These are phyloP conservation scores for Crypturellus undulatus DNA, from an alignment of 2,113 vertebrate species.

Conservation along the genomic window DNA sequence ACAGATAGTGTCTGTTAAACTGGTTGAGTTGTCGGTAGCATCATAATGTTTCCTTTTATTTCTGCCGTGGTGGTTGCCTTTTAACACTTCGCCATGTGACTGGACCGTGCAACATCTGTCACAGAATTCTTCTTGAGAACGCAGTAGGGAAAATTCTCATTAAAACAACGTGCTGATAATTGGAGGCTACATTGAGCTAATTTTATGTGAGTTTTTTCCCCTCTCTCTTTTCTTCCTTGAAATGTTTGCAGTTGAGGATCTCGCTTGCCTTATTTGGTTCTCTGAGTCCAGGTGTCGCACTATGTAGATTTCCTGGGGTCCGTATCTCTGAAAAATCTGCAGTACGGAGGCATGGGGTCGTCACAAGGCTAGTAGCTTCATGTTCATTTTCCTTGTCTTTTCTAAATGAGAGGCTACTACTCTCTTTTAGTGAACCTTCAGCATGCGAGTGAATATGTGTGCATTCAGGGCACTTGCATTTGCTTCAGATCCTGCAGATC, in stretches of 20 bases:
- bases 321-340: slow-evolving; percentile 12
- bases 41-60: slow-evolving; percentile 46
- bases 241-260: background rate
- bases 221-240: background rate
- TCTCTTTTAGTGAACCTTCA: background rate
- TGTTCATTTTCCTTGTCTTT: background rate
- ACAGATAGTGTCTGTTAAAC: slow-evolving; percentile 40
- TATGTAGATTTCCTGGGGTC: background rate
- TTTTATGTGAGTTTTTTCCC: slow-evolving; percentile 17
- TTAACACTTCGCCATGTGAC: background rate
- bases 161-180: slow-evolving; percentile 11
- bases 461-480: background rate
- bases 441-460: background rate
- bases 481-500: background rate
- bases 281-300: background rate
- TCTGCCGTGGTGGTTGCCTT: slow-evolving; percentile 17
- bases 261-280: background rate
- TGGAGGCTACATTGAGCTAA: background rate
- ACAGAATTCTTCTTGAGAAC: background rate
- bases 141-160: background rate
- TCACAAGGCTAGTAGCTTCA: background rate
- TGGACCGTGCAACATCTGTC: background rate
- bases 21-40: slow-evolving; percentile 21
- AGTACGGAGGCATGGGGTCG: background rate
- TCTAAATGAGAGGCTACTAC: background rate